Percentiles rank a stretch among this genome's conserved stretches.
phyloP scores from a whole-genome alignment of 1,140 invertebrate species.

The Euschistus heros region DNA sequence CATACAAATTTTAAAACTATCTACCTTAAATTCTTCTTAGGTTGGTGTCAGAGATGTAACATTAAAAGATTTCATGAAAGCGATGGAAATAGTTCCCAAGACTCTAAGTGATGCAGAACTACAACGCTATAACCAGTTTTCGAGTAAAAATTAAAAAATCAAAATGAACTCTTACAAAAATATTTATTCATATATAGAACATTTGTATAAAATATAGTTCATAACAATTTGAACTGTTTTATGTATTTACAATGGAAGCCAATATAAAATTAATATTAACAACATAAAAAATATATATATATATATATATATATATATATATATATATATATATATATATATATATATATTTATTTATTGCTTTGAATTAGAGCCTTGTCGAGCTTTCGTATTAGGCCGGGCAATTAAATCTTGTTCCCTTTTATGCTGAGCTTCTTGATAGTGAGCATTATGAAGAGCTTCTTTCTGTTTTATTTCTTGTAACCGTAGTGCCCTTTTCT shows the following conservation, averaged over 20 bases:
- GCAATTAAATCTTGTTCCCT: conserved; percentile 29
- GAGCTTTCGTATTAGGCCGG: conserved; percentile 13
- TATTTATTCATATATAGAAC: too few relatives aligned
- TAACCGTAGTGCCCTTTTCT: conserved; percentile 30
- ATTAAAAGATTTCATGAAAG: background rate
- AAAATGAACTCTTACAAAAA: background rate
- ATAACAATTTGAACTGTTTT: too few relatives aligned
- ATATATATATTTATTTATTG: too few relatives aligned
- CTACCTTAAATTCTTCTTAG: background rate
- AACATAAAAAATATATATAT: too few relatives aligned
- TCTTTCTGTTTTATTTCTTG: conserved; percentile 29
- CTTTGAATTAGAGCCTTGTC: background rate
- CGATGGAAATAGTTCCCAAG: background rate
- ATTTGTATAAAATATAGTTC: too few relatives aligned
- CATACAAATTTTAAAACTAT: background rate
- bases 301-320: too few relatives aligned
- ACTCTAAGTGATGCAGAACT: background rate
- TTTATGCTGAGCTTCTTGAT: conserved; percentile 27
- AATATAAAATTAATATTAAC: too few relatives aligned
- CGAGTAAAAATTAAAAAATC: background rate
- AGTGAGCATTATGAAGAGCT: conserved; percentile 27
- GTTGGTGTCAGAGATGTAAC: conserved; percentile 2
- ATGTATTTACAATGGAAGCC: too few relatives aligned
- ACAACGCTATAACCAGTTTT: background rate
- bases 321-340: too few relatives aligned